Evolutionary conservation across 2,888 invertebrate genomes (phyloP).

Genomic region (Timema cristinae): DNA sequence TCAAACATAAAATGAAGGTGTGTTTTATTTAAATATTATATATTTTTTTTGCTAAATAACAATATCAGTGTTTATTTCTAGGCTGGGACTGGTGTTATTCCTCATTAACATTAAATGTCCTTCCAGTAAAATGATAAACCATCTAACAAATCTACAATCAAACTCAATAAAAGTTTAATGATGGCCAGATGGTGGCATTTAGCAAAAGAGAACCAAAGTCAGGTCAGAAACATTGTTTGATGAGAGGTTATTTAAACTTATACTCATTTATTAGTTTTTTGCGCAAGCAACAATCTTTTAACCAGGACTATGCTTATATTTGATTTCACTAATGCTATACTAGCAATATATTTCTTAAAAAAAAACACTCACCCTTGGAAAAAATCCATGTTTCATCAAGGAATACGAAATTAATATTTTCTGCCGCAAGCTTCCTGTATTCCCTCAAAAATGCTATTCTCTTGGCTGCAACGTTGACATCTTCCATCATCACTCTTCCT

Average conservation of each 20-base stretch:
- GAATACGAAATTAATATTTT: not conserved
- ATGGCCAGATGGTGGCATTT: too few species aligned
- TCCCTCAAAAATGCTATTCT: not conserved
- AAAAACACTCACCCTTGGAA: not conserved
- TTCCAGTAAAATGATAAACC: too few species aligned
- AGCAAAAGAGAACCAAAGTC: too few species aligned
- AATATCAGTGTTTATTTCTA: too few species aligned
- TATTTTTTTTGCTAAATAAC: not conserved
- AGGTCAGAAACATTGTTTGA: too few species aligned
- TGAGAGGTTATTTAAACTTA: too few species aligned
- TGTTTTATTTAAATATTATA: not conserved
- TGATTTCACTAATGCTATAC: too few species aligned
- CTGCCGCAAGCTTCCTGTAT: not conserved
- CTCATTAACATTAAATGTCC: too few species aligned
- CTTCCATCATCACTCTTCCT: not conserved
- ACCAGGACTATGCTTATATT: not conserved
- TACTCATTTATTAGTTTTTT: too few species aligned
- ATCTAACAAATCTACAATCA: too few species aligned
- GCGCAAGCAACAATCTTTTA: not conserved
- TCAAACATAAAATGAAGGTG: not conserved
- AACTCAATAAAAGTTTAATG: too few species aligned
- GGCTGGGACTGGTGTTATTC: too few species aligned
- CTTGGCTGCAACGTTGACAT: not conserved
- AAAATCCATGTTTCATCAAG: constrained; percentile 11
- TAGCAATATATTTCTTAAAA: not conserved